Base-by-base conservation (phyloP, 1,140 invertebrate genomes). In the Euschistus heros region DNA sequence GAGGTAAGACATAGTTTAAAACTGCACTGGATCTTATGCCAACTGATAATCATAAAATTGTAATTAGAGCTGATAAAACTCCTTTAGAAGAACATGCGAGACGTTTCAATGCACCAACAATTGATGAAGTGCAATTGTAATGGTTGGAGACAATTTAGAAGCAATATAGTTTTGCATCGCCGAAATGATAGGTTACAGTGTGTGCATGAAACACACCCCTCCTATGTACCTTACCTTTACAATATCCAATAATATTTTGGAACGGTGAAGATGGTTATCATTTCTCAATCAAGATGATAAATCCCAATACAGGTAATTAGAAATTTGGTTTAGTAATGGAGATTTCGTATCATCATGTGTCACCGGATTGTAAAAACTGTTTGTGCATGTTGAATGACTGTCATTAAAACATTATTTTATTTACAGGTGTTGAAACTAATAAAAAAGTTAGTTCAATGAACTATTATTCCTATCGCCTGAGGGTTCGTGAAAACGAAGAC, bases 181-280 rank as follows among this genome's bases (percentile, higher is more conserved):
- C 65, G 74, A 66, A 73, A 72, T 71, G 70, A 66, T 69, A 42
- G 68, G 54, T 54, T 77, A 24, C 68, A 76, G 64, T 70, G 72
- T 69, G 70, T 79, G 54, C 62, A 66, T 13, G 76, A 79, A 70
- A 77, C 74, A 65, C 76, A 80, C 72, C 71, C 73, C 5, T n/a
- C n/a, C n/a, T n/a, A n/a, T n/a, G n/a, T n/a, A n/a, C n/a, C n/a
- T n/a, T n/a, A n/a, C n/a, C n/a, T n/a, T n/a, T n/a, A n/a, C n/a
- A 80, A 72, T 80, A 80, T 73, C 73, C 27, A 64, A 24, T 80
- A 7, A 69, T 80, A 30, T 80, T 78, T 72, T 77, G 74, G 71
- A 61, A 76, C 69, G 76, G 78, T 37, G 73, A 78, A 72, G 73
- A 79, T 72, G 75, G 73, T 67, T 78, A 79, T 73, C 50, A 73